phyloP scores from a whole-genome alignment of 2,888 invertebrate genomes.

The Himalopsyche tibetana region DNA sequence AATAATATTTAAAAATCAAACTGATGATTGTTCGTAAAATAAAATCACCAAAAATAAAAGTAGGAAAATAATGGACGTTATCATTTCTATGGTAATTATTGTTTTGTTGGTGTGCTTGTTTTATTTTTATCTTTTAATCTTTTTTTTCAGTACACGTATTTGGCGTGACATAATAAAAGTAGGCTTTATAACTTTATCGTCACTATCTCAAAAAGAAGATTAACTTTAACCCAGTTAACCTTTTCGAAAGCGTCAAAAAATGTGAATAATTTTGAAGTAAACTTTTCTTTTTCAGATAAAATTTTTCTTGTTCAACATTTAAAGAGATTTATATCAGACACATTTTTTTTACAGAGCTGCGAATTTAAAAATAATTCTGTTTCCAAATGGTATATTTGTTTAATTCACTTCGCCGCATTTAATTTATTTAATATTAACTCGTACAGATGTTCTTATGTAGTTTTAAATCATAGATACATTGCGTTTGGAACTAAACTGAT shows the following conservation, averaged over 20 bases:
- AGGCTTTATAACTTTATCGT: not conserved
- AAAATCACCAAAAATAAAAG: not conserved
- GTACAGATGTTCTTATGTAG: too few relatives aligned
- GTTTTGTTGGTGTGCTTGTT: not conserved
- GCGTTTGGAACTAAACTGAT: too few relatives aligned
- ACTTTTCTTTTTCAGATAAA: not conserved
- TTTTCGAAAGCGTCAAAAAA: not conserved
- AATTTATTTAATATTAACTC: too few relatives aligned
- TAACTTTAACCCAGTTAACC: conserved; percentile 23
- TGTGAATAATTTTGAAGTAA: not conserved
- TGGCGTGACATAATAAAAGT: not conserved
- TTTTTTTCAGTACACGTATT: not conserved
- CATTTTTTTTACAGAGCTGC: too few relatives aligned
- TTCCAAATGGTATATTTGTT: too few relatives aligned
- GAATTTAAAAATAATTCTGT: too few relatives aligned
- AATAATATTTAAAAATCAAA: too few relatives aligned
- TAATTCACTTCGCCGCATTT: too few relatives aligned
- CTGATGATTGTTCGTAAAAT: too few relatives aligned
- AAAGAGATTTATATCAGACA: not conserved
- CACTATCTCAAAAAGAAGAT: not conserved
- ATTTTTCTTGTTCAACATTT: not conserved
- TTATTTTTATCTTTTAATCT: not conserved
- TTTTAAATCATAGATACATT: too few relatives aligned
- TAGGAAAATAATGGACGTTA: not conserved
- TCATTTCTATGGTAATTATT: not conserved